Conservation (phyloP, 2,113 vertebrate genomes). For the Crotalus viridis region DNA sequence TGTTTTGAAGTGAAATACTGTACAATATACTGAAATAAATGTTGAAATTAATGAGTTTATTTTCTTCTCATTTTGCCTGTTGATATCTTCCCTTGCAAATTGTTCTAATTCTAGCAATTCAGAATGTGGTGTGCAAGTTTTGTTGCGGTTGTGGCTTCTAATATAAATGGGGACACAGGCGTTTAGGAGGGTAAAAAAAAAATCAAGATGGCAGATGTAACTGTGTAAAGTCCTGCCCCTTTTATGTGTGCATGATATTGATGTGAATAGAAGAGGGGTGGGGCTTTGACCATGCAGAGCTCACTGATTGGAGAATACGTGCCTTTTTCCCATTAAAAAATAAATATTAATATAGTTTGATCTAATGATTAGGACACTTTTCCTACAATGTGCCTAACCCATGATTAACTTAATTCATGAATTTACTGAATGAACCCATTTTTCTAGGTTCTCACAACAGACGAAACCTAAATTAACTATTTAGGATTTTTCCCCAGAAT, state of each 20-base stretch:
- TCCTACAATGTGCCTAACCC: background rate
- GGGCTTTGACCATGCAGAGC: background rate
- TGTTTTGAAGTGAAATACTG: conserved; percentile 70
- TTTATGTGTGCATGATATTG: background rate
- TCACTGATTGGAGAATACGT: conserved; percentile 1
- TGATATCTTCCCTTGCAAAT: background rate
- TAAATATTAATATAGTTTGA: background rate
- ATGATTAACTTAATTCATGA: background rate
- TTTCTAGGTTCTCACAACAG: background rate
- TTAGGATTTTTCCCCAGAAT: background rate
- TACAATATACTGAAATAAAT: conserved; percentile 77
- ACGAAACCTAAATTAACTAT: background rate
- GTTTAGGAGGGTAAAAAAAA: background rate
- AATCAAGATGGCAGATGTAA: background rate
- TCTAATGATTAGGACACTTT: background rate
- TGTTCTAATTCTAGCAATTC: conserved; percentile 15
- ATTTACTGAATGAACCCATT: background rate
- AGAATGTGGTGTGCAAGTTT: background rate
- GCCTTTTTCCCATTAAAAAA: background rate
- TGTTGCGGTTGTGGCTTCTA: background rate
- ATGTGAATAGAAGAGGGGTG: background rate
- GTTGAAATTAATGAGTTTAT: conserved; percentile 53
- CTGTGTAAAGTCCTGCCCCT: background rate
- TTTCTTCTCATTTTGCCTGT: conserved; percentile 42
- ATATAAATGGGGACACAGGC: background rate